These are phyloP conservation scores for Apteryx mantelli DNA, from an alignment of 2,113 vertebrate genomes.

Conservation along the genomic window DNA sequence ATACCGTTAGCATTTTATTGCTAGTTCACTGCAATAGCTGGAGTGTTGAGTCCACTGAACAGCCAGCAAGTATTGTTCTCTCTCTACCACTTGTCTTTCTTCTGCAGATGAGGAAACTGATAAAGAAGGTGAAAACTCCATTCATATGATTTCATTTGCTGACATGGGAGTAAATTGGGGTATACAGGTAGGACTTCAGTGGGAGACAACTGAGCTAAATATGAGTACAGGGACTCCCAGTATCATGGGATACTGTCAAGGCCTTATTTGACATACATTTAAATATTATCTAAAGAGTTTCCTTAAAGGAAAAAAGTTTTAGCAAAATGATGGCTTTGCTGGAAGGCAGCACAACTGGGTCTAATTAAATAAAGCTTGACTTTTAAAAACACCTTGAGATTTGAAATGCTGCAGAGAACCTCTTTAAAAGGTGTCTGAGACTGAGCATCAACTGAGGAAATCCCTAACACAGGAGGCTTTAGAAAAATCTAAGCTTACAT, in stretches of 20 bases:
- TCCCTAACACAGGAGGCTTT: conserved; percentile 23
- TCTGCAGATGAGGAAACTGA: background rate
- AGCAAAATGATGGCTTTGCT: background rate
- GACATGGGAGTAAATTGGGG: background rate
- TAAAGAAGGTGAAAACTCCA: background rate
- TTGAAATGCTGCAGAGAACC: conserved; percentile 24
- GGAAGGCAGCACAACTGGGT: conserved; percentile 13
- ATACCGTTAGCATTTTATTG: background rate
- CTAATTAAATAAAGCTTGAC: conserved; percentile 16
- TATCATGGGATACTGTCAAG: background rate
- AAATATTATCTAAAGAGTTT: background rate
- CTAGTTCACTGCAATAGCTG: background rate
- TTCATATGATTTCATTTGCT: background rate
- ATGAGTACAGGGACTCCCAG: background rate
- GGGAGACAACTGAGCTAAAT: background rate
- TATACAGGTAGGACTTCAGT: background rate
- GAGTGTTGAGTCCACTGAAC: background rate
- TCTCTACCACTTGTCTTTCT: background rate
- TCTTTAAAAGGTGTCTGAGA: conserved; percentile 27
- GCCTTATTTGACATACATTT: background rate
- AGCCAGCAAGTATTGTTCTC: background rate
- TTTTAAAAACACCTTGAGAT: conserved; percentile 45
- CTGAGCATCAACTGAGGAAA: conserved; percentile 31
- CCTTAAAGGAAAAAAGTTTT: background rate
- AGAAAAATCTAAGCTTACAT: conserved; percentile 8